Evolutionary conservation across 1,140 invertebrate species (phyloP).

Genomic region (Aphaenogaster rudis): DNA sequence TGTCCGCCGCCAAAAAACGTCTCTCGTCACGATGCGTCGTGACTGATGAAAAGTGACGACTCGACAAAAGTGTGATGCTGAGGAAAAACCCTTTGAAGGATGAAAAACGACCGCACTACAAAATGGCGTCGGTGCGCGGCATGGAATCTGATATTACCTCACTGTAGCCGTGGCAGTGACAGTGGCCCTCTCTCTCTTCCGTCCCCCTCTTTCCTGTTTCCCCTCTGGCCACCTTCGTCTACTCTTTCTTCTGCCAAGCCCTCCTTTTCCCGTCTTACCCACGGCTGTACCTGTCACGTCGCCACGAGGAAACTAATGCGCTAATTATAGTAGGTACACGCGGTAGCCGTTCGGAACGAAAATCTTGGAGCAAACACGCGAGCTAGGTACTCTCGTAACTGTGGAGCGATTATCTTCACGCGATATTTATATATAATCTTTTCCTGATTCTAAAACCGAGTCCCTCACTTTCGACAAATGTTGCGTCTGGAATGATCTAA

Average conservation of each 20-base stretch:
- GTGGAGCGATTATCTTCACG: neutral
- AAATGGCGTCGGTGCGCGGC: slow-evolving; percentile 75
- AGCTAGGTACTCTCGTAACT: slow-evolving; percentile 1
- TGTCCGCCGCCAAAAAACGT: neutral
- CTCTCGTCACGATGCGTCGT: neutral
- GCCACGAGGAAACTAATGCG: slow-evolving; percentile 63
- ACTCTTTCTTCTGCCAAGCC: slow-evolving; percentile 50
- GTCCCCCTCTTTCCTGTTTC: neutral
- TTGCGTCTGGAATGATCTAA: neutral
- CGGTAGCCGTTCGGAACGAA: slow-evolving; percentile 45
- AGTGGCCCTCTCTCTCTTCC: slow-evolving; percentile 71
- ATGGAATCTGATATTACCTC: slow-evolving; percentile 81
- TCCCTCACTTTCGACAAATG: neutral
- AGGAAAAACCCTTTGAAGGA: slow-evolving; percentile 28
- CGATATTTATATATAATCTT: neutral
- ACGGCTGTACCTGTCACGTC: slow-evolving; percentile 50
- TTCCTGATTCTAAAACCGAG: neutral
- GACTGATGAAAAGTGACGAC: slow-evolving; percentile 8
- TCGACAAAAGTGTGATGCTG: slow-evolving; percentile 33
- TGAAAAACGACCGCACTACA: slow-evolving; percentile 61
- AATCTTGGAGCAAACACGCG: slow-evolving; percentile 12
- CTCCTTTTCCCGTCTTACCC: slow-evolving; percentile 60
- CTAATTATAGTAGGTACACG: slow-evolving; percentile 62
- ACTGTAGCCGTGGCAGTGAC: slow-evolving; percentile 80
- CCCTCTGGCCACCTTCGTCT: slow-evolving; percentile 24